A percentile compares a stretch with the other conserved stretches of the same genome.
Conservation (phyloP, 2,888 invertebrate species). For the Morinoia aosen region DNA sequence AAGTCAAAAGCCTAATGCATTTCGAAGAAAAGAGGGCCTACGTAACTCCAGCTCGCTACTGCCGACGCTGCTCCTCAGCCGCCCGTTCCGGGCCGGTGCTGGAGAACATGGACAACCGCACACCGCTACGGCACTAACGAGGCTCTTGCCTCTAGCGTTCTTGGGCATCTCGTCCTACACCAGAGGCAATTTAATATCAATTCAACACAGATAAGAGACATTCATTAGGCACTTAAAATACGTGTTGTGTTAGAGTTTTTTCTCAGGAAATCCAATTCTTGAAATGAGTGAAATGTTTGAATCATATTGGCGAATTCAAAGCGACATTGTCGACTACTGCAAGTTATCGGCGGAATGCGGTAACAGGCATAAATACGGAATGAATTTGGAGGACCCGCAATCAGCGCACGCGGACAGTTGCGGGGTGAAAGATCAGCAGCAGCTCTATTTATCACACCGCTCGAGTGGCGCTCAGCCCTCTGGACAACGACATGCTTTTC, state of each 20-base stretch:
- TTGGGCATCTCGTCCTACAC: neutral
- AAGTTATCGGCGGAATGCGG: neutral
- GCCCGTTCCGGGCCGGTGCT: too few species aligned
- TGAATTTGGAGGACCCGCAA: neutral
- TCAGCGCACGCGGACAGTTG: neutral
- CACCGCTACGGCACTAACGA: neutral
- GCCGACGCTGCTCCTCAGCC: too few species aligned
- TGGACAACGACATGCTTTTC: neutral
- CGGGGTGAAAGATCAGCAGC: slow-evolving; percentile 38
- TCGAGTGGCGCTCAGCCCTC: neutral
- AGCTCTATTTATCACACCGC: neutral
- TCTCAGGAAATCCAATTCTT: neutral
- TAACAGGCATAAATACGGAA: neutral
- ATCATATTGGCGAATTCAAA: neutral
- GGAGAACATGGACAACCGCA: too few species aligned
- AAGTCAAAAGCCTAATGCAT: too few species aligned
- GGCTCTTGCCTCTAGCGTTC: neutral
- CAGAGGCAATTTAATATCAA: neutral
- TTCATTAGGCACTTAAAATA: neutral
- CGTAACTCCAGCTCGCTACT: too few species aligned
- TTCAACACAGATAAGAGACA: neutral
- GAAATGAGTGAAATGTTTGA: neutral
- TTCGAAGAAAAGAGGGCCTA: too few species aligned
- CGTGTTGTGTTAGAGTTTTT: neutral
- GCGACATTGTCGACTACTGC: neutral